Conservation (phyloP, 2,797 vertebrate genomes). For the Acanthurus leucopareius region DNA sequence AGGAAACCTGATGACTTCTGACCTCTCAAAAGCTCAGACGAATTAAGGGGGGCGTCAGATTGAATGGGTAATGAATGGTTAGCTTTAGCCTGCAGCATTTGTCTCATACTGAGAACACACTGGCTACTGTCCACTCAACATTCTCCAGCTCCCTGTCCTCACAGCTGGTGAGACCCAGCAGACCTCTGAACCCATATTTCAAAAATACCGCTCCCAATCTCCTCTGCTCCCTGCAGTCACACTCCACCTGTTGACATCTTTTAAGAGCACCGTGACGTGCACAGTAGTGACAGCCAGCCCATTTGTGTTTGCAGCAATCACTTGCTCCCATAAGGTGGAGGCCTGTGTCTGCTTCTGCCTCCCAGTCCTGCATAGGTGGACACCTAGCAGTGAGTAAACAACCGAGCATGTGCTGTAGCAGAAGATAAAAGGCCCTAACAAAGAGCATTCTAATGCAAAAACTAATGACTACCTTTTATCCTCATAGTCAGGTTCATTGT, state of each 20-base stretch:
- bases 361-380: slow-evolving; percentile 39
- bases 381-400: slow-evolving; percentile 60
- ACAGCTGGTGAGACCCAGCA: slow-evolving; percentile 51
- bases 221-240: slow-evolving; percentile 53
- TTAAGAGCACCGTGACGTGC: slow-evolving; percentile 22
- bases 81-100: slow-evolving; percentile 56
- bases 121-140: slow-evolving; percentile 46
- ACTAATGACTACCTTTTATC: slow-evolving; percentile 21
- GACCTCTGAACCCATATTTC: slow-evolving; percentile 63
- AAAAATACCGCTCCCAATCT: slow-evolving; percentile 35
- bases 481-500: slow-evolving; percentile 25
- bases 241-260: slow-evolving; percentile 71
- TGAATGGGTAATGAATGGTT: slow-evolving; percentile 61
- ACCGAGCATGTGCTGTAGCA: slow-evolving; percentile 59
- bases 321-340: slow-evolving; percentile 46
- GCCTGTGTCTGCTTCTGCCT: slow-evolving; percentile 60
- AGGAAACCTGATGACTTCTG: slow-evolving; percentile 67
- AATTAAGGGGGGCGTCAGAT: neutral
- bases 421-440: slow-evolving; percentile 26
- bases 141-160: slow-evolving; percentile 54
- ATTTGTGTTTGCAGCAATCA: slow-evolving; percentile 56
- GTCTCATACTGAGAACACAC: slow-evolving; percentile 47
- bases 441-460: slow-evolving; percentile 36
- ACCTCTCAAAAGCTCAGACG: slow-evolving; percentile 43
- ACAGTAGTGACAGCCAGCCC: slow-evolving; percentile 40